Base-by-base conservation (phyloP, 2,113 vertebrate genomes). In the Numenius arquata region DNA sequence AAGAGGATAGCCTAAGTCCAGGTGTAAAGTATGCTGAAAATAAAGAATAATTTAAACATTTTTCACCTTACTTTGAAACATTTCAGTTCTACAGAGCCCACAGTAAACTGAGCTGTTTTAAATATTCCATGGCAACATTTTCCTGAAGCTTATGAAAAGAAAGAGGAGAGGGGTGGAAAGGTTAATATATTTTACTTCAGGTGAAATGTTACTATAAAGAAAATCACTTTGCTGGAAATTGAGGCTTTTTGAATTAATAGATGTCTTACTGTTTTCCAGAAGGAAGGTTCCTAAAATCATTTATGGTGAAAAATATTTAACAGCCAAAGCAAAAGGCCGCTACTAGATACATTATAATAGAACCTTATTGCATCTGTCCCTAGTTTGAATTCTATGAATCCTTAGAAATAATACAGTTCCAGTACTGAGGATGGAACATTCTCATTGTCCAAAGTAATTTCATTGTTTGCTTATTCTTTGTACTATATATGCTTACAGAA, bases 111-210 rank as follows among this genome's bases (percentile, higher is more conserved):
- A 67, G 12, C 15, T 86, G 48, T 38, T 90, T 86, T 71, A 77
- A 93, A 86, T 84, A 96, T 84, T 90, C 52, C 41, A 59, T 61
- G 67, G 38, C 32, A 81, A 78, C 17, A 16, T 85, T 83, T 85
- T 91, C 50, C 47, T 77, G 32, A 66, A 71, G 32, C 29, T 81
- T 91, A 67, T 50, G 71, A 88, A 80, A 45, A 95, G 67, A 88
- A 83, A 85, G 32, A 88, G 15, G 11, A 83, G 16, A 70, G 0
- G 1, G 41, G 7, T 48, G 26, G 47, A 88, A 92, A 80, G 66
- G 76, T 86, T 92, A 95, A 90, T 70, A 77, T 70, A 55, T 88
- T 90, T 95, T 45, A 77, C 15, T 77, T 75, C 38, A 75, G 61
- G 66, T 89, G 27, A 78, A 94, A 45, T 79, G 13, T 58, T 75